Evolutionary conservation across 2,113 vertebrate genomes (phyloP).

Genomic region (Pomatorhinus ruficollis): DNA sequence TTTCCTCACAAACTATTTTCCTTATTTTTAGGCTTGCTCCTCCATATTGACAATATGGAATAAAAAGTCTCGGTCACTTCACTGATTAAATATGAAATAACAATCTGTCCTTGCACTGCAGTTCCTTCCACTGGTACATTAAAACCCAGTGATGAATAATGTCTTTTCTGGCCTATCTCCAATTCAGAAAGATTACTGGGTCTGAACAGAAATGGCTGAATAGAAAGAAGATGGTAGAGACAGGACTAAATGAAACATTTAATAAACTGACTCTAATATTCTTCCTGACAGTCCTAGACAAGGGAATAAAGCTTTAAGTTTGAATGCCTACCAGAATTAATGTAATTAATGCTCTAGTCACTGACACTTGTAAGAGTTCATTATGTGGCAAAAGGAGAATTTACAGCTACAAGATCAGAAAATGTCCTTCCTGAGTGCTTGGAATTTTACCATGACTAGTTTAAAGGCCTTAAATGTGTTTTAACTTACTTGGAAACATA

Average conservation of each 20-base stretch:
- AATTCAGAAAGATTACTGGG: neutral
- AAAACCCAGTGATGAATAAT: neutral
- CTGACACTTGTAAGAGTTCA: neutral
- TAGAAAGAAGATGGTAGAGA: neutral
- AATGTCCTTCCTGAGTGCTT: neutral
- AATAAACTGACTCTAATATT: neutral
- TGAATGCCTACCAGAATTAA: neutral
- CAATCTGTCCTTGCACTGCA: neutral
- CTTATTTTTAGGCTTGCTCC: neutral
- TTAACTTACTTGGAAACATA: neutral
- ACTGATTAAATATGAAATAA: neutral
- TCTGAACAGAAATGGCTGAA: neutral
- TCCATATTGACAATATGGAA: neutral
- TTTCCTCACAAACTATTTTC: neutral
- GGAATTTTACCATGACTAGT: neutral
- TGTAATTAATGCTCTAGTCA: slow-evolving; percentile 14
- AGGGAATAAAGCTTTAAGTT: slow-evolving; percentile 16
- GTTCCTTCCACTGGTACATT: neutral
- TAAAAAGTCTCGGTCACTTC: neutral
- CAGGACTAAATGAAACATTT: neutral
- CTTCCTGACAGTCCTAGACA: neutral
- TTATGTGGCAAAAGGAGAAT: neutral
- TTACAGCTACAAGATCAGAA: neutral
- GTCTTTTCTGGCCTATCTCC: neutral
- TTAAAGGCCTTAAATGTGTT: neutral